Evolutionary conservation across 2,888 invertebrate genomes (phyloP).

Genomic region (Cylindroiulus punctatus): DNA sequence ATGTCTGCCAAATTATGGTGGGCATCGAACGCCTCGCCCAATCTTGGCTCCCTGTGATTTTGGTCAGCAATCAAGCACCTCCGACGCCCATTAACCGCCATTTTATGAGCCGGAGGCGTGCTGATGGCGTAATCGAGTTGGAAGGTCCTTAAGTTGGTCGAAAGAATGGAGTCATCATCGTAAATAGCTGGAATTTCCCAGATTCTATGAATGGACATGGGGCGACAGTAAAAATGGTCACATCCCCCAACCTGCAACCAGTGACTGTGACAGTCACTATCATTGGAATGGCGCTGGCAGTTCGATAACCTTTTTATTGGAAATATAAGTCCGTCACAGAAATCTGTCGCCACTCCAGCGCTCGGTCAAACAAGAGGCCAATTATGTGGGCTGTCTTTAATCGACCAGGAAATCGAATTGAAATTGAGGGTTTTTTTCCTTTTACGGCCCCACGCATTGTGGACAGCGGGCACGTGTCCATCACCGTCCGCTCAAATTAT

Average conservation of each 20-base stretch:
- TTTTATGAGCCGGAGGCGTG: background rate
- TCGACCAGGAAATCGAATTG: constrained; percentile 31
- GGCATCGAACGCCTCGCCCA: background rate
- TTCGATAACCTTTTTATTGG: background rate
- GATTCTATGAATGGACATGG: background rate
- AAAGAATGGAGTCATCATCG: constrained; percentile 30
- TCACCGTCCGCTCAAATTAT: background rate
- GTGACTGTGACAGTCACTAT: background rate
- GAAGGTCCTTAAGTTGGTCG: constrained; percentile 16
- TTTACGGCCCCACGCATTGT: background rate
- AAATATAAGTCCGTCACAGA: background rate
- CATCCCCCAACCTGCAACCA: background rate
- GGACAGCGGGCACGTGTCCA: background rate
- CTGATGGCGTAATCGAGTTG: constrained; percentile 6
- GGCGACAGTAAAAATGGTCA: background rate
- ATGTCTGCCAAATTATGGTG: background rate
- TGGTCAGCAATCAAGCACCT: background rate
- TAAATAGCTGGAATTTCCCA: background rate
- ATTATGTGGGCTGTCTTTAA: constrained; percentile 23
- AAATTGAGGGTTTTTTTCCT: background rate
- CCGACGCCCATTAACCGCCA: background rate
- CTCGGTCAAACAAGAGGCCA: background rate
- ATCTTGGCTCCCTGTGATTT: background rate
- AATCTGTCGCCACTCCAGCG: constrained; percentile 10
- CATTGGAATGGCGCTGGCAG: background rate